These are phyloP conservation scores for Arge pagana DNA, from an alignment of 2,888 invertebrate genomes.

Conservation along the genomic window DNA sequence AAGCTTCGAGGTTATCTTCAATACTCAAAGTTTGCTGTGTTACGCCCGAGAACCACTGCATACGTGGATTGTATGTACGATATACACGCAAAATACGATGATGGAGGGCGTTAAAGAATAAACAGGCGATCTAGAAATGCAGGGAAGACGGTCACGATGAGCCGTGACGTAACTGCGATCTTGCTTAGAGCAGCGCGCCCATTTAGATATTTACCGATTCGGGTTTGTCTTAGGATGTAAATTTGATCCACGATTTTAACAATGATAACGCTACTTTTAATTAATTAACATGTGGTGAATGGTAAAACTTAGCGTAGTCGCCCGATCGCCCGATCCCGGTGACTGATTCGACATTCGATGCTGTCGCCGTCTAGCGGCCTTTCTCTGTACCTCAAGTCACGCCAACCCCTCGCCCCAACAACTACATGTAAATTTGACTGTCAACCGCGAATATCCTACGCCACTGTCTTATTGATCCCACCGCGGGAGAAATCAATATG, in stretches of 20 bases:
- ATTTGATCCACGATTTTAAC: conserved; percentile 4
- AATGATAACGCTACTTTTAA: conserved; percentile 31
- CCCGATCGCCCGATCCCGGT: conserved; percentile 49
- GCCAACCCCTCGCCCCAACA: conserved; percentile 8
- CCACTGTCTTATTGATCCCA: conserved; percentile 7
- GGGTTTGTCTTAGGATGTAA: conserved; percentile 5
- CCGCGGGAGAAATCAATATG: conserved; percentile 20
- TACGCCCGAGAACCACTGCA: background rate
- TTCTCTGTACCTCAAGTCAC: conserved; percentile 6
- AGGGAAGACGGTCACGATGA: conserved; percentile 15
- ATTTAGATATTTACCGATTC: conserved; percentile 9
- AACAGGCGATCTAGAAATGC: conserved; percentile 17
- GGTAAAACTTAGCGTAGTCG: conserved; percentile 43
- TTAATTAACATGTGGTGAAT: conserved; percentile 50
- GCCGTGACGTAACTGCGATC: conserved; percentile 25
- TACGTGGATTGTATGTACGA: background rate
- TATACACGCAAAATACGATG: conserved; percentile 3
- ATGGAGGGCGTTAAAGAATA: conserved; percentile 13
- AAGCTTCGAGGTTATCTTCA: conserved; percentile 8
- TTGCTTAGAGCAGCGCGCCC: conserved; percentile 8
- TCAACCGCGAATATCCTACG: conserved; percentile 2
- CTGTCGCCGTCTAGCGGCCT: conserved; percentile 28
- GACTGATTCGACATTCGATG: conserved; percentile 33
- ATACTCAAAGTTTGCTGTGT: background rate
- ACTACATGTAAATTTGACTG: background rate